Conservation (phyloP, 2,797 vertebrate genomes). For the Falco cherrug region DNA sequence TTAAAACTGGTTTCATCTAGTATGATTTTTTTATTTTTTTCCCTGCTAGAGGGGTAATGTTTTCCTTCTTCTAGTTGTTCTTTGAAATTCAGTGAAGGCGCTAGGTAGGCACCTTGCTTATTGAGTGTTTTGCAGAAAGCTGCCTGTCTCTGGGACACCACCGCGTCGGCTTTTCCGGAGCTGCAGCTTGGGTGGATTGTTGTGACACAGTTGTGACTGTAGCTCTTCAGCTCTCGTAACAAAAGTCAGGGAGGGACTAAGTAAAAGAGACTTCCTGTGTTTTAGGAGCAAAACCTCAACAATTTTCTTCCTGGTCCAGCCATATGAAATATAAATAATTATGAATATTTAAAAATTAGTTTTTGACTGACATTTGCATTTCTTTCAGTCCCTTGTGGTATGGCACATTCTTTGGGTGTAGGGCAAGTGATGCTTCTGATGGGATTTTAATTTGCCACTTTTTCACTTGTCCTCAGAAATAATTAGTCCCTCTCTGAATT, state of each 20-base stretch:
- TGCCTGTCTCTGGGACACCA: background rate
- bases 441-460: background rate
- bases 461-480: background rate
- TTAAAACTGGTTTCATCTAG: background rate
- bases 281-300: background rate
- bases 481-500: background rate
- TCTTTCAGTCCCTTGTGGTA: background rate
- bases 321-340: background rate
- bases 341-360: background rate
- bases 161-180: rapidly evolving
- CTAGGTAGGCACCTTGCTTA: background rate
- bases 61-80: background rate
- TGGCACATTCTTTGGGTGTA: background rate
- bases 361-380: background rate
- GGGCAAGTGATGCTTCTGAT: background rate
- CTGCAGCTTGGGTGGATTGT: background rate
- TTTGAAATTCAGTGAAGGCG: background rate
- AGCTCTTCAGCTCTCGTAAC: background rate
- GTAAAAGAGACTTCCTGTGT: background rate
- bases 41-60: background rate
- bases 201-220: background rate
- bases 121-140: background rate
- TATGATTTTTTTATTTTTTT: too few relatives aligned
- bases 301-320: background rate
- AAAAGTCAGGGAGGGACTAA: background rate